Evolutionary conservation across 1,140 invertebrate genomes (phyloP).

Genomic region (Camponotus floridanus): DNA sequence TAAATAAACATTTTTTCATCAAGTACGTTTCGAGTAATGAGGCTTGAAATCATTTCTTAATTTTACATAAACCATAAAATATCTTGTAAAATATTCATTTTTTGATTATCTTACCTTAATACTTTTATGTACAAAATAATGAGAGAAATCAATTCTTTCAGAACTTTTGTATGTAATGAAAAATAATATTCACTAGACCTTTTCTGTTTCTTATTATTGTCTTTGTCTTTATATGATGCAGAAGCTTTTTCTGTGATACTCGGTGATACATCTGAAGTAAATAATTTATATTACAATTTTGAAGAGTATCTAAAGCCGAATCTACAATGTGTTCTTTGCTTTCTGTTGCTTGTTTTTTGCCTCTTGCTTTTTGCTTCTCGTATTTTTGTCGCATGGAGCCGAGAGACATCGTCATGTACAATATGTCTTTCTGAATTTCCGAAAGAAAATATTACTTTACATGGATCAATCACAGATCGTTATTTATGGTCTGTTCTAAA

Average conservation of each 20-base stretch:
- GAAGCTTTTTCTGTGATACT: not conserved
- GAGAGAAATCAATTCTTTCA: too few species aligned
- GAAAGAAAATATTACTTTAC: not conserved
- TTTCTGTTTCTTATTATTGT: not conserved
- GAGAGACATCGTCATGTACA: not conserved
- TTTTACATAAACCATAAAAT: too few species aligned
- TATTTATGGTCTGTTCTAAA: not conserved
- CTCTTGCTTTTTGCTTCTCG: not conserved
- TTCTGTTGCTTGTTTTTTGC: not conserved
- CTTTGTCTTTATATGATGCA: not conserved
- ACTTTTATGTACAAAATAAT: too few species aligned
- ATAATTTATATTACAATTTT: not conserved
- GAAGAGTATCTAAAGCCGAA: too few species aligned
- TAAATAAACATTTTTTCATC: too few species aligned
- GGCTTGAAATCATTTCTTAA: too few species aligned
- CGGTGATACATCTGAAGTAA: not conserved
- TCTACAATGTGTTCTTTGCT: not conserved
- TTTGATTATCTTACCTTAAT: too few species aligned
- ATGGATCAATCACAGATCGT: not conserved
- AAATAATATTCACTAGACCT: not conserved
- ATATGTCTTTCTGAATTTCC: not conserved
- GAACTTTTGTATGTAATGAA: not conserved
- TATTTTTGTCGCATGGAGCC: not conserved
- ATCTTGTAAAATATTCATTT: too few species aligned
- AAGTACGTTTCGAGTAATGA: too few species aligned